Evolutionary conservation across 2,888 invertebrate genomes (phyloP), one percentile per base, ranked within the genome.

Genomic region (Stenchaetothrips biformis): DNA sequence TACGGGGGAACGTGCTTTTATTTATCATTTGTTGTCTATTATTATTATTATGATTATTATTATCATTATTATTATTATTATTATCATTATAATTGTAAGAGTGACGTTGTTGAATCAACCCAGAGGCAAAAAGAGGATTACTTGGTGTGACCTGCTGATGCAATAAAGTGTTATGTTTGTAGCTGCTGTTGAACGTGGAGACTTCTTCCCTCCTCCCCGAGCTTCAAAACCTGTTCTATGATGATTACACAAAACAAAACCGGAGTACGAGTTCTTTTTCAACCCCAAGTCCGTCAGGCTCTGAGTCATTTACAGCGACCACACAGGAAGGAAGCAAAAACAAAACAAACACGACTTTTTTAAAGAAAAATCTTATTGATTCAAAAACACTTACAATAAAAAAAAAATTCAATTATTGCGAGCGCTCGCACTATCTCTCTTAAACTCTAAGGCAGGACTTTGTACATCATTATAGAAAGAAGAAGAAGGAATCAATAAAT

Each of bases 171-270:
- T 74, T 74, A 74, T 11, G 67, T 74, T 74, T 74, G 13, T 8
- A 18, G 53, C 18, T 13, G 53, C 37, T 37, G 37, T 37, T 37
- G 37, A 37, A 37, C 78, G 78, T 78, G 49, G 48, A 49, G 49
- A 49, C 48, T 48, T 49, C 49, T 47, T 78, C 78, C 47, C n/a
- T 78, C 48, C 78, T 48, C 37, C 48, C 78, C 49, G 49, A 78
- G 47, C 16, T 48, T 78, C 25, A 8, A 78, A 78, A 0, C 37
- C 37, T 37, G 37, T 37, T 37, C 2, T 37, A 37, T 37, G 37
- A 37, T 4, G 37, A 37, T 37, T 37, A 37, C 37, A 37, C 37
- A 37, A 37, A 4, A 37, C 37, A 37, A 37, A 37, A 37, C 37
- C 4, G 37, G 37, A 37, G 37, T 37, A 37, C 37, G 37, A 37